phyloP scores from a whole-genome alignment of 2,113 vertebrate species.

The Misgurnus mizolepis region DNA sequence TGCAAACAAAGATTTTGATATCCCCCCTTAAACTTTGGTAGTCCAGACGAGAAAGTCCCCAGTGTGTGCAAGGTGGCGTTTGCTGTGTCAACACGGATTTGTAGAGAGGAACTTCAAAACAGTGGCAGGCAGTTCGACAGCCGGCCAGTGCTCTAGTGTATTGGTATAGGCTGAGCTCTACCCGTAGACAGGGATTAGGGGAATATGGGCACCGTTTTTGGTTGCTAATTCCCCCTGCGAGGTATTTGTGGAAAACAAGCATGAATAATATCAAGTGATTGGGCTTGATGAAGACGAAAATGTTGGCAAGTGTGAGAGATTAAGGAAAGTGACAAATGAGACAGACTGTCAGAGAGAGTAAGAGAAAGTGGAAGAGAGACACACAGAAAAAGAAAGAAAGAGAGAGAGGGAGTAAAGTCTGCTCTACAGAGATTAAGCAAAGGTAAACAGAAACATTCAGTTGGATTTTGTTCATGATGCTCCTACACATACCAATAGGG shows the following conservation, averaged over 20 bases:
- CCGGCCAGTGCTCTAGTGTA: slow-evolving; percentile 72
- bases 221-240: slow-evolving; percentile 77
- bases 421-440: slow-evolving; percentile 55
- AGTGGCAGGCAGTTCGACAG: slow-evolving; percentile 75
- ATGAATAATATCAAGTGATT: slow-evolving; percentile 77
- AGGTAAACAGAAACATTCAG: background rate
- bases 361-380: too few species aligned
- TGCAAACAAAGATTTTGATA: slow-evolving; percentile 14
- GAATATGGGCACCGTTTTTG: slow-evolving; percentile 75
- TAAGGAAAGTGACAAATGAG: slow-evolving; percentile 64
- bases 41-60: slow-evolving; percentile 12
- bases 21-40: background rate
- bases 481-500: background rate
- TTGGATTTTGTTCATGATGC: background rate
- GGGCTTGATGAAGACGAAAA: slow-evolving; percentile 67
- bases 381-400: too few species aligned
- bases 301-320: slow-evolving; percentile 69
- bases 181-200: slow-evolving; percentile 74
- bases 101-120: slow-evolving; percentile 64
- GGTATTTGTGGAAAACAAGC: slow-evolving; percentile 75
- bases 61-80: slow-evolving; percentile 54
- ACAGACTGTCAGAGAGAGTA: slow-evolving; percentile 57
- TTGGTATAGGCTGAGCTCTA: slow-evolving; percentile 73
- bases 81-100: slow-evolving; percentile 73
- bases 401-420: slow-evolving; percentile 55